Evolutionary conservation across 2,113 vertebrate species (phyloP).

Genomic region (Cebus imitator): DNA sequence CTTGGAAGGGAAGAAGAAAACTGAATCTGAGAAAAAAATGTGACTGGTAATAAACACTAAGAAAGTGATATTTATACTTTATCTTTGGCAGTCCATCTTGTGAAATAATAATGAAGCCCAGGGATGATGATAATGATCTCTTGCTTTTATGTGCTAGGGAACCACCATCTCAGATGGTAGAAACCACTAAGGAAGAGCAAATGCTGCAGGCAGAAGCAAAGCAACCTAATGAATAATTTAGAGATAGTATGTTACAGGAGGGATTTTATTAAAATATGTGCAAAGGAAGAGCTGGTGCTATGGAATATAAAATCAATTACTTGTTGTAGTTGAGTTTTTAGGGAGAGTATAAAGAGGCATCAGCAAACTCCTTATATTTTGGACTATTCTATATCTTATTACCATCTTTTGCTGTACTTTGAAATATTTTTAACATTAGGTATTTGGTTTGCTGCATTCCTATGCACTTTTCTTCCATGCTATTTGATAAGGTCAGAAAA

Average conservation of each 20-base stretch:
- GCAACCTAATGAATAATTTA: constrained; percentile 34
- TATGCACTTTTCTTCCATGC: background rate
- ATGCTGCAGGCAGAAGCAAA: background rate
- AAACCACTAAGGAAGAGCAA: constrained; percentile 17
- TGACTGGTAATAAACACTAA: constrained; percentile 32
- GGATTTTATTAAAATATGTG: background rate
- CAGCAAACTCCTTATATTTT: background rate
- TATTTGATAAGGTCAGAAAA: constrained; percentile 1
- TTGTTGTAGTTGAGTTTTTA: background rate
- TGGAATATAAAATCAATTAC: background rate
- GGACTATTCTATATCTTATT: background rate
- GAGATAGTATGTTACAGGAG: background rate
- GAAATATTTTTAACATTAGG: background rate
- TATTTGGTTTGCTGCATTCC: background rate
- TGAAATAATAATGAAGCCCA: constrained; percentile 62
- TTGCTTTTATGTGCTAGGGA: constrained; percentile 27
- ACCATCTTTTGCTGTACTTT: background rate
- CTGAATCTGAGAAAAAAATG: constrained; percentile 52
- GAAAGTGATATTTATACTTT: constrained; percentile 47
- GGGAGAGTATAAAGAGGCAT: background rate
- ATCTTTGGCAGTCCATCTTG: constrained; percentile 42
- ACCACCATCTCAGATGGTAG: constrained; percentile 8
- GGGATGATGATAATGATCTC: background rate
- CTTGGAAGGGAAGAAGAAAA: constrained; percentile 64
- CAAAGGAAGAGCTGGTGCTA: background rate